Base-by-base conservation (phyloP, 2,113 vertebrate species). In the Tetrax tetrax region DNA sequence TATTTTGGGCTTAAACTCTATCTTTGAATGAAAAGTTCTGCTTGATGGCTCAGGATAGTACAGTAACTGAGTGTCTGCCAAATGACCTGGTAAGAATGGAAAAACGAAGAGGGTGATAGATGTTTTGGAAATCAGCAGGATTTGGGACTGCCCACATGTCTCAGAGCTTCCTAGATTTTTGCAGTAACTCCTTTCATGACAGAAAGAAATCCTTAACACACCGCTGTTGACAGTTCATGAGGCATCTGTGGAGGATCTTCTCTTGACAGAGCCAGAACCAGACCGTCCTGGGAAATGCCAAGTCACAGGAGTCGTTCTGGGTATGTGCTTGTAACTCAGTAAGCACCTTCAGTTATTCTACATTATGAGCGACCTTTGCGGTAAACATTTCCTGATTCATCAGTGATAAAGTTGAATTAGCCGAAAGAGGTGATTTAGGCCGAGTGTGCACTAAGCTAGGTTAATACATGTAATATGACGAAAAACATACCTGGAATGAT, bases 161-260 rank as follows among this genome's bases (percentile, higher is more conserved):
- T 89, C 33, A 3, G 47, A 64, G 75, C 29, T 84, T 94, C 33
- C 27, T 64, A 96, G 79, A 80, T 75, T 64, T 86, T 96, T 94
- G 87, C 87, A 97, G 45, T 87, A 72, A 83, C 85, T 83, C 47
- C n/a, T 97, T 95, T 97, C 61, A 37, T 63, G 72, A 79, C 98
- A 99, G 99, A 97, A 97, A 5, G 99, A 99, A 97, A 98, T 99
- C 92, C 97, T 98, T 78, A 98, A 95, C 61, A 99, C 97, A 8
- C 98, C 98, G 5, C 97, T 98, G 82, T 97, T 99, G 96, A 98
- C 98, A 5, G 98, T 99, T 89, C 82, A 89, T 72, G 99, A 99
- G 87, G 98, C 98, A 1, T 98, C 99, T 31, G 99, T 99, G 72
- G 99, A 99, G 94, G 98, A 99, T 93, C 98, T 99, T 79, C 89